These are phyloP conservation scores for Abramis brama DNA, from an alignment of 2,113 vertebrate species.

Conservation along the genomic window DNA sequence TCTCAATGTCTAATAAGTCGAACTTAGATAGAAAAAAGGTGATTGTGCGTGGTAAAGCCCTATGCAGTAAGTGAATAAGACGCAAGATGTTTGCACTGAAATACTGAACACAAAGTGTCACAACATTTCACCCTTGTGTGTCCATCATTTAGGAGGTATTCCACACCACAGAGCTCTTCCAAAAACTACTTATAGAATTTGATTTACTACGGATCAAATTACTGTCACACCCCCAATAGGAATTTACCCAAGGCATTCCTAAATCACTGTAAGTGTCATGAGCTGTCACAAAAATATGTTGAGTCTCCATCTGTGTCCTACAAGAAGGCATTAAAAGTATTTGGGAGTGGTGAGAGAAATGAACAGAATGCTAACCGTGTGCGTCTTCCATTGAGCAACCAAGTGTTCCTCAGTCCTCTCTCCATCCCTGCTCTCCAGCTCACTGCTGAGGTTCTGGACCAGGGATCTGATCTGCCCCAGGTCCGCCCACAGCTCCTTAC, in stretches of 20 bases:
- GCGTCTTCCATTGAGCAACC: constrained; percentile 82
- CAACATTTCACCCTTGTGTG: neutral
- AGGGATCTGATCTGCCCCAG: constrained; percentile 73
- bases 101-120: neutral
- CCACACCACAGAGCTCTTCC: neutral
- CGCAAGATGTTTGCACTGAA: neutral
- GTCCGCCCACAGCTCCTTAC: constrained; percentile 75
- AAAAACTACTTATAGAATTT: constrained; percentile 6
- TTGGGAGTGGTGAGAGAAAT: constrained; percentile 10
- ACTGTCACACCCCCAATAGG: constrained; percentile 29
- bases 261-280: neutral
- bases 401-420: constrained; percentile 79
- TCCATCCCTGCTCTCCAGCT: constrained; percentile 66
- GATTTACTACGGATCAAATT: neutral
- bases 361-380: constrained; percentile 71
- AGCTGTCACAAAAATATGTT: constrained; percentile 34
- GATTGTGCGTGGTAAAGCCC: neutral
- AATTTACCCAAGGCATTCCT: constrained; percentile 38
- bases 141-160: neutral
- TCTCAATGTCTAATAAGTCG: neutral
- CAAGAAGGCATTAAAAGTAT: neutral
- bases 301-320: neutral
- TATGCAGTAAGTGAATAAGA: neutral
- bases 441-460: constrained; percentile 75
- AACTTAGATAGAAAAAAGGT: neutral